Base-by-base conservation (phyloP, 2,797 vertebrate species). In the Babyrousa celebensis region DNA sequence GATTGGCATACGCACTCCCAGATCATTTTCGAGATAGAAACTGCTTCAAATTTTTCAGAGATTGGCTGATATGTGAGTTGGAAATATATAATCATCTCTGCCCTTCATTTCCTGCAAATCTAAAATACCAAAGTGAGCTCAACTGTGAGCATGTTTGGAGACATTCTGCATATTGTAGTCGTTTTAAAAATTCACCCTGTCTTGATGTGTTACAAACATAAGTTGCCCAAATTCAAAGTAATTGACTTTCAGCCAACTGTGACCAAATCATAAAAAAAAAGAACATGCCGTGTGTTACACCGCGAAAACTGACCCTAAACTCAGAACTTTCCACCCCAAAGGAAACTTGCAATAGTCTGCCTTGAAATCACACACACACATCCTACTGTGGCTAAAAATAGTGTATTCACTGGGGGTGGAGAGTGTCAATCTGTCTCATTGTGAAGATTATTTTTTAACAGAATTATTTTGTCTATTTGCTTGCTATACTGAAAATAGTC, bases 181-280 rank as follows among this genome's bases (percentile, higher is more conserved):
- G 94, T 58, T 92, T 87, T 97, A 85, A 95, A 96, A 89, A 93
- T 95, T 89, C 85, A 63, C 72, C 21, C 85, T 95, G 94, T 91
- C 93, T 92, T 58, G 78, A 65, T 88, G 93, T 87, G 75, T 96
- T 93, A 94, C 89, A 96, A 97, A 96, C 93, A 85, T 90, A 97
- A 98, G 94, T 95, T 94, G 63, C 82, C 84, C 80, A 96, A 93
- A 98, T 95, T 97, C 93, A 96, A 97, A 96, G 84, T 96, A 97
- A 97, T 94, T 98, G 95, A 98, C 97, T 98, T 97, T 29, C 94
- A 97, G 84, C 60, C 94, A 97, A 95, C 89, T 97, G 94, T 96
- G 95, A 95, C 94, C 94, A 96, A 93, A 95, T 96, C 79, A 75
- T 74, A 88, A 32, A 93, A 72, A 72, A 80, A 85, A 65, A 72